Conservation (phyloP, 2,113 vertebrate genomes). For the Girardinichthys multiradiatus region DNA sequence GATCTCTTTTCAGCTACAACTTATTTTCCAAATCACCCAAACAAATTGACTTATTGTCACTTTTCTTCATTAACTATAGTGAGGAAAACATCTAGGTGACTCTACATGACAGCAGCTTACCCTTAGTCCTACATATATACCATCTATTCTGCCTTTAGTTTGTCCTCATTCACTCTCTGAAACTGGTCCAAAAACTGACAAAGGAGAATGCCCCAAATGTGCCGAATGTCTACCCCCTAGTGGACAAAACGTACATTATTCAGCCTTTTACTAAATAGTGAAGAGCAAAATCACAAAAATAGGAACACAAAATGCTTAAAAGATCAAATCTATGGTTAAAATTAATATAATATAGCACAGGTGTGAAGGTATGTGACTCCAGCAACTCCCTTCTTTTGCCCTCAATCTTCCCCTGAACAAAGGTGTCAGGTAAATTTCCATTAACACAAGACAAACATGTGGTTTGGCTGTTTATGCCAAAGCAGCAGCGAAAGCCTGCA, state of each 20-base stretch:
- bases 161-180: constrained; percentile 29
- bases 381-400: constrained; percentile 7
- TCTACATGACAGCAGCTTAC: constrained; percentile 41
- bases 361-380: constrained; percentile 8
- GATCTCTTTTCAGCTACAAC: constrained; percentile 17
- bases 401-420: constrained; percentile 29
- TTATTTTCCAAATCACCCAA: constrained; percentile 10
- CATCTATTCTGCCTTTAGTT: constrained; percentile 15
- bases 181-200: constrained; percentile 33
- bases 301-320: background rate
- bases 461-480: constrained; percentile 53
- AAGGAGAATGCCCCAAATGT: constrained; percentile 13
- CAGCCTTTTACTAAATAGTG: background rate
- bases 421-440: constrained; percentile 54
- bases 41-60: background rate
- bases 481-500: constrained; percentile 16
- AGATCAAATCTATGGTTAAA: background rate
- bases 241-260: constrained; percentile 63
- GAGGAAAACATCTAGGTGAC: constrained; percentile 48
- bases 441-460: constrained; percentile 54
- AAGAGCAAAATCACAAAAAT: background rate
- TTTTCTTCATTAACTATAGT: constrained; percentile 15
- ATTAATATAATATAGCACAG: background rate
- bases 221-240: constrained; percentile 78
- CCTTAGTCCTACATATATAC: constrained; percentile 34